A percentile compares a stretch with the other conserved stretches of the same genome.
These are phyloP conservation scores for Butorides virescens DNA, from an alignment of 2,113 vertebrate genomes.

Conservation along the genomic window DNA sequence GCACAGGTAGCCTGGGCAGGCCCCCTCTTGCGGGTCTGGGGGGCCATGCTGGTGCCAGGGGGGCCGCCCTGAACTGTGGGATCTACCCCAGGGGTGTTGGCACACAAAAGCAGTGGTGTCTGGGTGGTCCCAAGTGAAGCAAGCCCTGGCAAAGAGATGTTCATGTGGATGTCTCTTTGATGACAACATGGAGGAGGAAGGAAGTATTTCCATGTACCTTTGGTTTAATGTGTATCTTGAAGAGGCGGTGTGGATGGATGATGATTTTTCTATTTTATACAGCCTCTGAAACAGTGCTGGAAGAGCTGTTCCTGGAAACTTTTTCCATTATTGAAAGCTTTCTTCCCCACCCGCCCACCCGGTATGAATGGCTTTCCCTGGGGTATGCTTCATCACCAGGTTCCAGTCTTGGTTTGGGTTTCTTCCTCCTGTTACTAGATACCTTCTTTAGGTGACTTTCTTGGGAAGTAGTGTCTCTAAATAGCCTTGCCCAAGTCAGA, in stretches of 20 bases:
- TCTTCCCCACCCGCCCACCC: background rate
- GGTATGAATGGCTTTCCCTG: background rate
- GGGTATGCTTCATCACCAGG: background rate
- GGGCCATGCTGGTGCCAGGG: background rate
- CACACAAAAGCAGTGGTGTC: background rate
- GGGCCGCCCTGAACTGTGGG: background rate
- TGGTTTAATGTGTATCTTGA: background rate
- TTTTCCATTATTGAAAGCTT: background rate
- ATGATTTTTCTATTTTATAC: background rate
- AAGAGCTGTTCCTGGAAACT: background rate
- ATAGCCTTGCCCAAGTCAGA: background rate
- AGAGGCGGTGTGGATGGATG: background rate
- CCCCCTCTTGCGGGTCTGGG: fast-evolving
- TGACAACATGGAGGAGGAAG: background rate
- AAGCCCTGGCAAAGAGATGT: background rate
- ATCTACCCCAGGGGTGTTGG: background rate
- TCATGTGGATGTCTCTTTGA: background rate
- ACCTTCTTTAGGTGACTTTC: background rate
- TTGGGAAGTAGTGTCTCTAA: background rate
- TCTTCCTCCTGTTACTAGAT: background rate
- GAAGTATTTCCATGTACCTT: background rate
- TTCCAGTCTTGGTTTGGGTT: background rate
- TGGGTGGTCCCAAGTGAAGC: background rate
- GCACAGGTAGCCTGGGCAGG: too few species aligned
- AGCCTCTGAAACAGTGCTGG: background rate